Conservation (phyloP, 2,888 invertebrate species). For the Campoletis raptor region DNA sequence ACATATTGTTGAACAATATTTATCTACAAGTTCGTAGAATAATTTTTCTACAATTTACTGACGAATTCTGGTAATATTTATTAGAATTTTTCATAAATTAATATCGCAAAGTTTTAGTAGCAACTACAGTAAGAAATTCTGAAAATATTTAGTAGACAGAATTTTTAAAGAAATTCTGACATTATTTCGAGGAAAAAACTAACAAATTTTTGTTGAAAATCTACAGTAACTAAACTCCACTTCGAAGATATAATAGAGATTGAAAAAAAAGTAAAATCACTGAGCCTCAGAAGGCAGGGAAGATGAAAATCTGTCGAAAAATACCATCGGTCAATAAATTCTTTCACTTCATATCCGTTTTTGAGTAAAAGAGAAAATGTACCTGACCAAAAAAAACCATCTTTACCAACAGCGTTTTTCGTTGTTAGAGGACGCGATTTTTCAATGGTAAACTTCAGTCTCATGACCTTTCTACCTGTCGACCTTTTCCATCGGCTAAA, state of each 20-base stretch:
- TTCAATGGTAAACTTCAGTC: background rate
- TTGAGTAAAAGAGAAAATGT: background rate
- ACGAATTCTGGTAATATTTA: background rate
- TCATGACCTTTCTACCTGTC: constrained; percentile 37
- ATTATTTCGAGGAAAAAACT: background rate
- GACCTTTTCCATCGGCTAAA: constrained; percentile 41
- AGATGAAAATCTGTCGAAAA: background rate
- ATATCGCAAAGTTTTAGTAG: too few species aligned
- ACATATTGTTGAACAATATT: background rate
- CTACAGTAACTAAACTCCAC: background rate
- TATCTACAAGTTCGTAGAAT: background rate
- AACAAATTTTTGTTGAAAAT: background rate
- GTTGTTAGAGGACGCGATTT: constrained; percentile 18
- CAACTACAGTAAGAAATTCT: background rate
- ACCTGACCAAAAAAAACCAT: background rate
- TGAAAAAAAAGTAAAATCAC: background rate
- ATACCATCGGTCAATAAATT: constrained; percentile 28
- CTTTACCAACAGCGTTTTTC: constrained; percentile 40
- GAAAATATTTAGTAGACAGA: background rate
- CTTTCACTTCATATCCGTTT: background rate
- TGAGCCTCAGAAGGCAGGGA: background rate
- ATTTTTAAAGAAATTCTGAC: too few species aligned
- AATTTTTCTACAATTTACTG: background rate
- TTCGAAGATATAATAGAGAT: background rate
- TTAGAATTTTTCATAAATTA: background rate